Conservation (phyloP, 2,797 vertebrate species). For the Notolepis coatsorum region DNA sequence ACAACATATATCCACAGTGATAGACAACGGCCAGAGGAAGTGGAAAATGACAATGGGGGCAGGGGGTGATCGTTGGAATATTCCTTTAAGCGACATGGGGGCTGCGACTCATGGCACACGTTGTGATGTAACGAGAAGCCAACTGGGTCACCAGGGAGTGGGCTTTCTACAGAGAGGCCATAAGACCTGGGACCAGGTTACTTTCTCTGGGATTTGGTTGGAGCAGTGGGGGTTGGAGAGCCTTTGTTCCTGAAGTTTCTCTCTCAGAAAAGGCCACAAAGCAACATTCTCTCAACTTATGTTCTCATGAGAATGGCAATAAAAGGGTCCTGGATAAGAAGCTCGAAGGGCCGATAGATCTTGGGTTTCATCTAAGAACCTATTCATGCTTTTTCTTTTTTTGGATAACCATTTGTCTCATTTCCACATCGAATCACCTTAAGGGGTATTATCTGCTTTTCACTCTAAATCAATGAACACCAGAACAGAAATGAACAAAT, state of each 20-base stretch:
- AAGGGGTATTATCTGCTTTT: neutral
- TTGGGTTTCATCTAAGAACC: neutral
- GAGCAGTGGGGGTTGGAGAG: slow-evolving; percentile 6
- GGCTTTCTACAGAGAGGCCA: slow-evolving; percentile 24
- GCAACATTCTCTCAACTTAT: neutral
- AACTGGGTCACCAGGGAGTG: slow-evolving; percentile 64
- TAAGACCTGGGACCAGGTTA: slow-evolving; percentile 12
- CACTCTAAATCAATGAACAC: neutral
- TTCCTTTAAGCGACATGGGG: slow-evolving; percentile 48
- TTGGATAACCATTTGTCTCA: neutral
- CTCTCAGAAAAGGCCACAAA: neutral
- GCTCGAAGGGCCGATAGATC: neutral
- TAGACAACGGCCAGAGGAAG: slow-evolving; percentile 57
- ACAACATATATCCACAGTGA: slow-evolving; percentile 24
- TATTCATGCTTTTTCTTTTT: neutral
- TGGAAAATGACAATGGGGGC: slow-evolving; percentile 20
- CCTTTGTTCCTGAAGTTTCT: neutral
- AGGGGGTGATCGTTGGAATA: slow-evolving; percentile 61
- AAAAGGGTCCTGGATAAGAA: neutral
- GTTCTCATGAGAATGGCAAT: neutral
- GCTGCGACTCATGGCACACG: slow-evolving; percentile 49
- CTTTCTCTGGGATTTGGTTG: slow-evolving; percentile 18
- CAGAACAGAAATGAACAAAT: neutral
- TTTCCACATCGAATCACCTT: neutral
- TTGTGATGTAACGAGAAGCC: slow-evolving; percentile 51